Evolutionary conservation across 2,888 invertebrate genomes (phyloP).

Genomic region (Drosophila siamana): DNA sequence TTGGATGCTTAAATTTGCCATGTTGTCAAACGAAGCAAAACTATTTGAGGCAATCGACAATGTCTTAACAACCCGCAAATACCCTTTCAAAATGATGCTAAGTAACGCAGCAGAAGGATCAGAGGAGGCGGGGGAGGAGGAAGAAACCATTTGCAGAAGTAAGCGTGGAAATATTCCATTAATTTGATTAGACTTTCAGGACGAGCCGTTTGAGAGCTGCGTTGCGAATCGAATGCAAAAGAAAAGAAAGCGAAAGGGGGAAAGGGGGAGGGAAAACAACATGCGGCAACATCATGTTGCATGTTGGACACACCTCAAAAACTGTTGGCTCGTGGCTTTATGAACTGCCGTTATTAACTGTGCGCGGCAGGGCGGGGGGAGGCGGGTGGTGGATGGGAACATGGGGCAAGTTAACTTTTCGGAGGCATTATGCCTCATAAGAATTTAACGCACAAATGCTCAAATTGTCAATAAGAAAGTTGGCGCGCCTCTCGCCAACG

Average conservation of each 20-base stretch:
- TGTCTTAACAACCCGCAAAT: conserved; percentile 22
- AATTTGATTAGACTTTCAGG: conserved; percentile 74
- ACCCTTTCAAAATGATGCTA: conserved; percentile 21
- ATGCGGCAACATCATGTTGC: conserved; percentile 49
- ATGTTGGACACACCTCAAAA: conserved; percentile 70
- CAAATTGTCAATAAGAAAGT: conserved; percentile 81
- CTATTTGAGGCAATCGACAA: conserved; percentile 15
- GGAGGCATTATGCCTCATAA: conserved; percentile 73
- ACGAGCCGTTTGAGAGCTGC: conserved; percentile 29
- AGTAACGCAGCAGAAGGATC: background rate
- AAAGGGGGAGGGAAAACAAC: background rate
- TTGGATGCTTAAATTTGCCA: background rate
- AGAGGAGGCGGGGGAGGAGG: conserved; percentile 2
- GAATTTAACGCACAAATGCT: conserved; percentile 79
- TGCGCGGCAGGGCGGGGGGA: no score
- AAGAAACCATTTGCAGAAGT: conserved; percentile 19
- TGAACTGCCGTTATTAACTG: conserved; percentile 76
- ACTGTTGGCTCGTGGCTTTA: conserved; percentile 57
- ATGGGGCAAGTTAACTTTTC: conserved; percentile 16
- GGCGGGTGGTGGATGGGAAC: background rate
- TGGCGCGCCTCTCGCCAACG: conserved; percentile 50
- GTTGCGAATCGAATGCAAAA: conserved; percentile 38
- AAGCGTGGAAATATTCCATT: conserved; percentile 72
- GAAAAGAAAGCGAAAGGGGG: conserved; percentile 12
- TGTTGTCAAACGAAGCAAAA: conserved; percentile 16